Evolutionary conservation across 2,888 invertebrate genomes (phyloP), one percentile per base, ranked within the genome.

Genomic region (Amiota minor): DNA sequence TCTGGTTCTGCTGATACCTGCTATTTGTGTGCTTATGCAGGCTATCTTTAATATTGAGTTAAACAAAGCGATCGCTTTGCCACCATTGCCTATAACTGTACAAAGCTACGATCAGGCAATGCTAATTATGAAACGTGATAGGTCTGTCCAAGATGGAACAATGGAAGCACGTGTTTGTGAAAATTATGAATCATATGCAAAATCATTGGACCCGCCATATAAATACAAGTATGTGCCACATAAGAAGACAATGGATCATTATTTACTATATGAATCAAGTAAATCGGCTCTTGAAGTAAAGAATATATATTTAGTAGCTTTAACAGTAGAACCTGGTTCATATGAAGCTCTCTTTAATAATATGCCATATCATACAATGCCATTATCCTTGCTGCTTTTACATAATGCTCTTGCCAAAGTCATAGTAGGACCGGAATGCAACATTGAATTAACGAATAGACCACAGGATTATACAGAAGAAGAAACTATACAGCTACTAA

Each of bases 331-430:
- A 23, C 12, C 16, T 3, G 14, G n/a, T 12, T 20, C 46, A 46
- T 68, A 68, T 23, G 18, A 20, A 35, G 67, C 67, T 9, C 11
- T 68, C 14, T 68, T 46, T 10, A 68, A 53, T 18, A 68, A 68
- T 68, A 1, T 23, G n/a, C 50, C 46, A 12, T 53, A 18, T 50
- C 67, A 68, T 68, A 23, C 67, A 20, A n/a, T n/a, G 6, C 47
- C 67, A 9, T 20, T 68, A 12, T 45, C 67, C 10, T 20, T 68
- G n/a, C 14, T 18, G 14, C 35, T 68, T 14, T 35, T 68, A 18
- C 67, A 68, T 46, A 68, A 50, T 12, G 67, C 67, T 9, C 14
- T 68, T 50, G 67, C 67, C 20, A 68, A 68, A 18, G 67, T 50
- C 4, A 14, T 53, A 2, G 23, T 68, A 14, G 67, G 53, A 2